A percentile compares a stretch with the other conserved stretches of the same genome.
Evolutionary conservation across 2,797 vertebrate species (phyloP).

Genomic region (Austrolebias charrua): DNA sequence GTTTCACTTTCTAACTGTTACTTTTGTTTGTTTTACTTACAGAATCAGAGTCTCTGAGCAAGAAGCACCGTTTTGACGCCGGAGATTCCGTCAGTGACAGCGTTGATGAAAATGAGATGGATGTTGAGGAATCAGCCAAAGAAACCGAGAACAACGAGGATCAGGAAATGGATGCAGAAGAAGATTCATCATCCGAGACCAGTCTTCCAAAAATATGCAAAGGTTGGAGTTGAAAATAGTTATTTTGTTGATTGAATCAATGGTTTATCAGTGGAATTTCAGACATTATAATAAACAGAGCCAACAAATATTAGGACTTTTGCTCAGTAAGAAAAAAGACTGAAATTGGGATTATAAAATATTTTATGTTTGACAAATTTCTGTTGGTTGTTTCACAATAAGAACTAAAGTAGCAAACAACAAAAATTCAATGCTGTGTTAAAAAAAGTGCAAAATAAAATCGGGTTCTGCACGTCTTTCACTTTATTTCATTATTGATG

Average conservation of each 20-base stretch:
- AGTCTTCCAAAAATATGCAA: not conserved
- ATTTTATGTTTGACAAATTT: too few relatives aligned
- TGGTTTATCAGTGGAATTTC: not conserved
- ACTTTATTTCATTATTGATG: not conserved
- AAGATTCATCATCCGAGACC: constrained; percentile 1
- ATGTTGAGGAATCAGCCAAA: constrained; percentile 48
- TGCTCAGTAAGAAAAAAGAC: too few relatives aligned
- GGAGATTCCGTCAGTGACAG: not conserved
- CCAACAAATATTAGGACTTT: not conserved
- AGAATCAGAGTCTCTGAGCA: constrained; percentile 55
- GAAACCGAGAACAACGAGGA: constrained; percentile 40
- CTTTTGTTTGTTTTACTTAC: not conserved
- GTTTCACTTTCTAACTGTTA: not conserved
- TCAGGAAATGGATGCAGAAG: constrained; percentile 41
- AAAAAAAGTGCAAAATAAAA: not conserved
- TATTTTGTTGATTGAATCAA: not conserved
- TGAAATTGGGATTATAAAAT: too few relatives aligned
- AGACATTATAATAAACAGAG: not conserved
- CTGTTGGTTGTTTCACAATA: too few relatives aligned
- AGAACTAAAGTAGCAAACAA: too few relatives aligned
- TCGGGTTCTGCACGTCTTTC: too few relatives aligned
- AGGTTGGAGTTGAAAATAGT: constrained; percentile 17
- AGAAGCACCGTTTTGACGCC: constrained; percentile 46
- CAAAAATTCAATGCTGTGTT: too few relatives aligned
- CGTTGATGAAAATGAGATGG: constrained; percentile 48